phyloP scores from a whole-genome alignment of 2,888 invertebrate genomes.

The Sinopyrophorus schimmeli region DNA sequence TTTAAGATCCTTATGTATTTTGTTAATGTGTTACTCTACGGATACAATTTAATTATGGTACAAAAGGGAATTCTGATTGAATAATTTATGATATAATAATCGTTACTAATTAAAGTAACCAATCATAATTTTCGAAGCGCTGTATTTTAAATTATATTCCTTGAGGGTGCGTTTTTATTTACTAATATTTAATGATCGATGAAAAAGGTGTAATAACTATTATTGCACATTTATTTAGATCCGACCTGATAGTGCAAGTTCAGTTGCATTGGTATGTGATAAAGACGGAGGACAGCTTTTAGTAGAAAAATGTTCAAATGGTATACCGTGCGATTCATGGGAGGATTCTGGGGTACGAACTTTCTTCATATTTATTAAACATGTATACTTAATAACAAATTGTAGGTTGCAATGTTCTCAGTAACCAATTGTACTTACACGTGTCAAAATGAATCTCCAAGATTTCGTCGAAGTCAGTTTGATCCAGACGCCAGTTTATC shows the following conservation, averaged over 20 bases:
- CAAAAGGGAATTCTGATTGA: too few relatives aligned
- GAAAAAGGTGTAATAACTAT: too few relatives aligned
- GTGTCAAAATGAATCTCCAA: slow-evolving; percentile 57
- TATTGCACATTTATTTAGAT: slow-evolving; percentile 1
- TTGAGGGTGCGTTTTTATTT: too few relatives aligned
- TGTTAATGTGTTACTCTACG: too few relatives aligned
- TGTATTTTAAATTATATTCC: too few relatives aligned
- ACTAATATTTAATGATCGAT: too few relatives aligned
- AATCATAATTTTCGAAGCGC: too few relatives aligned
- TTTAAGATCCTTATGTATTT: too few relatives aligned
- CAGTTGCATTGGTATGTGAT: slow-evolving; percentile 73
- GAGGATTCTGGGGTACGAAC: slow-evolving; percentile 60
- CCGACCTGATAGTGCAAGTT: neutral
- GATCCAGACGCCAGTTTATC: slow-evolving; percentile 37
- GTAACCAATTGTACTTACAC: slow-evolving; percentile 73
- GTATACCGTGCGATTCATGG: slow-evolving; percentile 71
- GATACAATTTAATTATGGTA: too few relatives aligned
- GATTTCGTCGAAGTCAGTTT: slow-evolving; percentile 35
- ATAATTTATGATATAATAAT: too few relatives aligned
- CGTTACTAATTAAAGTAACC: too few relatives aligned
- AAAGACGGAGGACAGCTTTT: slow-evolving; percentile 69
- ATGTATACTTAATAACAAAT: slow-evolving; percentile 27
- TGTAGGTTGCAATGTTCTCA: slow-evolving; percentile 64
- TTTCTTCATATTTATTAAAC: neutral
- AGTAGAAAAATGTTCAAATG: slow-evolving; percentile 72